phyloP scores from a whole-genome alignment of 2,888 invertebrate species.

The Phlogophora meticulosa region DNA sequence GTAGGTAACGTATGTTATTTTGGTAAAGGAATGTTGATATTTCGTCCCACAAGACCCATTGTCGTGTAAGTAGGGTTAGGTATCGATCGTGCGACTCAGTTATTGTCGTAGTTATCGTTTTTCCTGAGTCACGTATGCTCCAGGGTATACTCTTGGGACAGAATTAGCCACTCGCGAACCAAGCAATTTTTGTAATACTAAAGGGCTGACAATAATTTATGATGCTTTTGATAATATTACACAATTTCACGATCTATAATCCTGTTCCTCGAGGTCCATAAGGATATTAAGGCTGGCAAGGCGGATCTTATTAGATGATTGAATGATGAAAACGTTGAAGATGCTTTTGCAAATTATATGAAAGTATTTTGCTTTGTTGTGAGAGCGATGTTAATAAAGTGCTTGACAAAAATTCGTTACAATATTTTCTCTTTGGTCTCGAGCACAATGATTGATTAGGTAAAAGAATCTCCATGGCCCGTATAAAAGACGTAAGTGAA shows the following conservation, averaged over 20 bases:
- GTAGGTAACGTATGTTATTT: slow-evolving; percentile 41
- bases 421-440: slow-evolving; percentile 27
- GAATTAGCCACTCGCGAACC: slow-evolving; percentile 70
- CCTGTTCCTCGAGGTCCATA: slow-evolving; percentile 58
- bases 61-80: slow-evolving; percentile 58
- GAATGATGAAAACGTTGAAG: slow-evolving; percentile 55
- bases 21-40: slow-evolving; percentile 49
- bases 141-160: slow-evolving; percentile 66
- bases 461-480: slow-evolving; percentile 26
- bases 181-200: slow-evolving; percentile 71
- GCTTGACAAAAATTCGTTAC: slow-evolving; percentile 39
- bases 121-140: slow-evolving; percentile 64
- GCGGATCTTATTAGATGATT: slow-evolving; percentile 59
- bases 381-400: slow-evolving; percentile 38
- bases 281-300: slow-evolving; percentile 59
- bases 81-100: slow-evolving; percentile 59
- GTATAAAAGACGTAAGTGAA: slow-evolving; percentile 15
- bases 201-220: slow-evolving; percentile 65
- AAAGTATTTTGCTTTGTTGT: slow-evolving; percentile 54
- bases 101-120: slow-evolving; percentile 65
- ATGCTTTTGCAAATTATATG: slow-evolving; percentile 53
- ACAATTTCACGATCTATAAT: slow-evolving; percentile 64
- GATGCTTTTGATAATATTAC: slow-evolving; percentile 65
- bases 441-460: slow-evolving; percentile 41
- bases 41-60: slow-evolving; percentile 56